Evolutionary conservation across 2,113 vertebrate species (phyloP), one percentile per base, ranked within the genome.

Genomic region (Platichthys stellatus): DNA sequence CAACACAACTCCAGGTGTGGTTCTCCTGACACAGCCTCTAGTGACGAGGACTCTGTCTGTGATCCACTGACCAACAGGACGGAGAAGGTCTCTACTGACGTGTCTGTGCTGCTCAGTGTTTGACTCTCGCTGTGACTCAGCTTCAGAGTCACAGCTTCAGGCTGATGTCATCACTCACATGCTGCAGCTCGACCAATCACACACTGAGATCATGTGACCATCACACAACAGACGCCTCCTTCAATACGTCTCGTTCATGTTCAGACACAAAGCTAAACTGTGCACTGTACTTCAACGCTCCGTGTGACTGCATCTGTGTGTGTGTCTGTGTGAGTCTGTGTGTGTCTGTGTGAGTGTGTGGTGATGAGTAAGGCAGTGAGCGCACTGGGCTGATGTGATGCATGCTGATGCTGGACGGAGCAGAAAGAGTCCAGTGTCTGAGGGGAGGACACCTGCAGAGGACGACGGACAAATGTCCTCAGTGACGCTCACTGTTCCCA

Each of bases 391-490:
- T 88, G 88, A 92, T 85, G 90, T 87, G 86, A 92, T 90, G 88
- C 88, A 89, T 93, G 81, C 73, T 90, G 91, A 94, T 89, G 90
- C 72, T 54, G 70, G 76, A 81, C 65, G 4, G 40, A 84, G 76
- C 75, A 92, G 87, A 94, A 92, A 90, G 89, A 72, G 75, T 12
- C 70, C 89, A 90, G 91, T 93, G 93, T 94, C 59, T 74, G 73
- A 64, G 10, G 40, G 63, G 82, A 71, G 66, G 81, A 89, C 93
- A 93, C 90, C 93, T 93, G 93, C 89, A 73, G 81, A 59, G 82
- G 84, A 38, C 35, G 35, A 10, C 2, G 35, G 35, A 90, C 91
- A 90, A 84, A 80, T 47, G 76, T 86, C 84, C 75, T 83, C 91
- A 90, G 79, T 86, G 83, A 86, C 53, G 18, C 69, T 35, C 45